Conservation (phyloP, 2,113 vertebrate species). For the Corythornis madagascariensis region DNA sequence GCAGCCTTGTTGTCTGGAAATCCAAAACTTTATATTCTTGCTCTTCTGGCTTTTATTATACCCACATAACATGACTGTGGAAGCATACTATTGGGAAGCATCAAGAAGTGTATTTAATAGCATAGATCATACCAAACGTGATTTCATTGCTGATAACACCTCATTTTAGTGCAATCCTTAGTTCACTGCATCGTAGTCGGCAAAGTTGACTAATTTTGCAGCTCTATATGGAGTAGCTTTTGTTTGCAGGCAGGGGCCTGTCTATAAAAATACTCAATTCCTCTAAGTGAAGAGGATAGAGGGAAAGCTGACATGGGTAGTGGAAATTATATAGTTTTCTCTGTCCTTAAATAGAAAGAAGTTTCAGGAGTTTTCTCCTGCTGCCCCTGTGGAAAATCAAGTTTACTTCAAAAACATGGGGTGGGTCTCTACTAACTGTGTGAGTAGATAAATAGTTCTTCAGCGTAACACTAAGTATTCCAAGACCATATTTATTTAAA, state of each 20-base stretch:
- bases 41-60: neutral
- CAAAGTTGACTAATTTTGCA: neutral
- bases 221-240: neutral
- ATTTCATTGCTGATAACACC: neutral
- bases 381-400: neutral
- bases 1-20: neutral
- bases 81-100: neutral
- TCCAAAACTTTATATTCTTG: neutral
- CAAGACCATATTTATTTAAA: neutral
- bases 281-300: neutral
- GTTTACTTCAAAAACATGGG: neutral
- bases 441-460: neutral
- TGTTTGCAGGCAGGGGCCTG: neutral
- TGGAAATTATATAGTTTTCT: neutral
- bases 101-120: neutral
- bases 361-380: conserved; percentile 4
- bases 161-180: neutral
- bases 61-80: neutral
- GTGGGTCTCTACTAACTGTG: neutral
- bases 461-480: neutral
- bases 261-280: neutral
- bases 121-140: neutral
- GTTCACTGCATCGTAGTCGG: neutral
- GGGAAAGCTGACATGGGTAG: neutral
- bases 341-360: neutral